Conservation (phyloP, 1,140 invertebrate genomes). For the Euwallacea similis region DNA sequence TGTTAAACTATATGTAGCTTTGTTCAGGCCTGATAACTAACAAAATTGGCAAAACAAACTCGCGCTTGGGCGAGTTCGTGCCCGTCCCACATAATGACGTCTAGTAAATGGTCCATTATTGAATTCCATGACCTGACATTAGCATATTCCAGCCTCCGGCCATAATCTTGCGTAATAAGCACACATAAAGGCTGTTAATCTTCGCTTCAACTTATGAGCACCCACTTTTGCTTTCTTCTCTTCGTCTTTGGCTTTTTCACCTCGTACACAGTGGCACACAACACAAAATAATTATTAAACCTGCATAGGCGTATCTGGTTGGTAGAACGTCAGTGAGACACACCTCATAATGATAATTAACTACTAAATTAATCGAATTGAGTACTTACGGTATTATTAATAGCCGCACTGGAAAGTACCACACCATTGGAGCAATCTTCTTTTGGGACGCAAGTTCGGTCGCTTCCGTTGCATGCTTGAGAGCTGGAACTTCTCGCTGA, state of each 20-base stretch:
- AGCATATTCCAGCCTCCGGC: constrained; percentile 25
- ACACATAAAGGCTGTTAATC: constrained; percentile 23
- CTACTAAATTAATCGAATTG: constrained; percentile 2
- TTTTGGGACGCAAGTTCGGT: constrained; percentile 61
- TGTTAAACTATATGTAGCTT: too few relatives aligned
- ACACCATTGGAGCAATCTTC: constrained; percentile 57
- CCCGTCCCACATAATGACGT: too few relatives aligned
- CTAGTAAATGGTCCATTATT: constrained; percentile 2
- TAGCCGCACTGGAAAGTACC: constrained; percentile 52
- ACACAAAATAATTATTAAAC: not conserved
- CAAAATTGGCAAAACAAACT: too few relatives aligned
- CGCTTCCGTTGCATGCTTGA: constrained; percentile 41
- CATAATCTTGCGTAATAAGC: constrained; percentile 23
- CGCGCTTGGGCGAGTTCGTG: too few relatives aligned
- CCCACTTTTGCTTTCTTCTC: constrained; percentile 31
- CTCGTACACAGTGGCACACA: not conserved
- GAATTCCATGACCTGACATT: constrained; percentile 29
- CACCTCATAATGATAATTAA: too few relatives aligned
- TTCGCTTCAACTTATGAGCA: constrained; percentile 11
- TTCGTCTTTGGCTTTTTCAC: not conserved
- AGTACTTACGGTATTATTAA: constrained; percentile 54
- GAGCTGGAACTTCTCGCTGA: not conserved
- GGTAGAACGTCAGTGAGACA: not conserved
- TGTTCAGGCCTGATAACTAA: too few relatives aligned
- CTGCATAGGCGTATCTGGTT: not conserved